Conservation (phyloP, 1,140 invertebrate genomes). For the Drosophila pseudoananassae region DNA sequence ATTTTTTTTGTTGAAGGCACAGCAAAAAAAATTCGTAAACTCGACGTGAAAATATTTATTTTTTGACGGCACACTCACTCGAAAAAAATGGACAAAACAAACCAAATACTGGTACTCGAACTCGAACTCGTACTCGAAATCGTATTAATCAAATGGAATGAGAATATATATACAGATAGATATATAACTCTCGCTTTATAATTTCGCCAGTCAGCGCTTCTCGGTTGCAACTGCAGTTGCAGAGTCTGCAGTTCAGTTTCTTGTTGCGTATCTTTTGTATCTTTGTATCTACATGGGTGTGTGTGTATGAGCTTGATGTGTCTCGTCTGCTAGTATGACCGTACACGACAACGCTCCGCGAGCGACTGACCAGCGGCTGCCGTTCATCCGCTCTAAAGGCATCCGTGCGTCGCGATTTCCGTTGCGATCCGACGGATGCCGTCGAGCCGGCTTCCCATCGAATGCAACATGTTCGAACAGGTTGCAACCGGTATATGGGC, state of each 20-base stretch:
- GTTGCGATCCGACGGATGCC: conserved; percentile 2
- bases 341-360: conserved; percentile 77
- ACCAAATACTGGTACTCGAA: background rate
- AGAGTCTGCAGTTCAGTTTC: background rate
- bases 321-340: conserved; percentile 57
- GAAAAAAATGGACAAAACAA: conserved; percentile 2
- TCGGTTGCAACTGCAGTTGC: conserved; percentile 1
- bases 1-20: background rate
- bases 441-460: background rate
- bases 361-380: conserved; percentile 60
- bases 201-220: conserved; percentile 2
- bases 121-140: background rate
- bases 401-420: background rate
- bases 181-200: background rate
- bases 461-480: conserved; percentile 27
- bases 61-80: conserved; percentile 3
- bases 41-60: conserved; percentile 2
- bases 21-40: conserved; percentile 16
- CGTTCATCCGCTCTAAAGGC: conserved; percentile 2
- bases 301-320: conserved; percentile 20
- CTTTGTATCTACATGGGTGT: background rate
- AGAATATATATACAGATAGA: background rate
- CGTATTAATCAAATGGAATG: background rate
- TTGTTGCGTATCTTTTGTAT: conserved; percentile 4
- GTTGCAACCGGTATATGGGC: conserved; percentile 37